These are phyloP conservation scores for Gonatopus flavifemur DNA, from an alignment of 1,140 invertebrate species.

Conservation along the genomic window DNA sequence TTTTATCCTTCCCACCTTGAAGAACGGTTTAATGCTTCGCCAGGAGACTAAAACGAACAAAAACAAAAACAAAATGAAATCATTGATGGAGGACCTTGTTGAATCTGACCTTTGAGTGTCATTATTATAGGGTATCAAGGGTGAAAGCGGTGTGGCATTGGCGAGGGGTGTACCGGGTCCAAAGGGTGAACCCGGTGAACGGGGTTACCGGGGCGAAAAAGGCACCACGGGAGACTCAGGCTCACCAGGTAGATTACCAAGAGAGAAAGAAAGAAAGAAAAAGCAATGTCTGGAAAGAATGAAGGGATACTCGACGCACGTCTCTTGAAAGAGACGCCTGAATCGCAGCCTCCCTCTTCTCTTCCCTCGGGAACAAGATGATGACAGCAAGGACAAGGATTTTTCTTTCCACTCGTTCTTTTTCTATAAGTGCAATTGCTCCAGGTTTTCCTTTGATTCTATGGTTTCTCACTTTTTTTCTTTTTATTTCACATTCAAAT, in stretches of 20 bases:
- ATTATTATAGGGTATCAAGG: constrained; percentile 55
- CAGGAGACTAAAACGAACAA: constrained; percentile 12
- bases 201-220: constrained; percentile 52
- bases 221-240: constrained; percentile 54
- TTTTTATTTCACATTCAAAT: not conserved
- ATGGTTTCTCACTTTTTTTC: not conserved
- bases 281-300: no score
- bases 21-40: constrained; percentile 22
- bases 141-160: constrained; percentile 53
- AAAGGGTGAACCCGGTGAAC: constrained; percentile 58
- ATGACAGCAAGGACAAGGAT: no score
- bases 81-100: constrained; percentile 52
- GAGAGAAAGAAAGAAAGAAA: no score
- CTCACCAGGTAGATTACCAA: constrained; percentile 49
- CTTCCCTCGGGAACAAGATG: no score
- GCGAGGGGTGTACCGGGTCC: constrained; percentile 53
- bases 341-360: no score
- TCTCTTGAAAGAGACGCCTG: no score
- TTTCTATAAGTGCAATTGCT: no score
- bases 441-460: no score
- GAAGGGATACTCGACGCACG: no score
- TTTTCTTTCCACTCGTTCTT: not conserved
- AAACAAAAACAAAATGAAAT: constrained; percentile 1
- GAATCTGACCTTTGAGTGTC: constrained; percentile 51
- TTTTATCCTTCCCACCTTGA: constrained; percentile 16